Evolutionary conservation across 2,888 invertebrate genomes (phyloP).

Genomic region (Mythimna pallens): DNA sequence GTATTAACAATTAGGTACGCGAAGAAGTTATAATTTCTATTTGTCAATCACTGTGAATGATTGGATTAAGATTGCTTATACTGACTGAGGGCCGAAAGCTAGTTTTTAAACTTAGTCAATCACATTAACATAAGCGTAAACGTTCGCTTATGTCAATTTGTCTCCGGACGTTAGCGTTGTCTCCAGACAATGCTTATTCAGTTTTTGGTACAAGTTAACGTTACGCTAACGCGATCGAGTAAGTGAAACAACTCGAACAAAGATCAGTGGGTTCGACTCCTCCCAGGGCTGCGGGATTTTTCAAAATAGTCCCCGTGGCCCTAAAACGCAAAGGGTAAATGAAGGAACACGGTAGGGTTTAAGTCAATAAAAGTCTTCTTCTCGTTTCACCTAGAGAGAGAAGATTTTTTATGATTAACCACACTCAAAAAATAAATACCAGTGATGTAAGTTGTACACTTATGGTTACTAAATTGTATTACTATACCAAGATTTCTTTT

Average conservation of each 20-base stretch:
- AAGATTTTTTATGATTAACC: too few species aligned
- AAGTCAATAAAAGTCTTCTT: too few species aligned
- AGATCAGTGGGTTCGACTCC: too few species aligned
- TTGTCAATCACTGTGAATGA: constrained; percentile 45
- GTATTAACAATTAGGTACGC: constrained; percentile 60
- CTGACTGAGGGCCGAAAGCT: background rate
- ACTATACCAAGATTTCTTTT: background rate
- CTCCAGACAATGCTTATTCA: too few species aligned
- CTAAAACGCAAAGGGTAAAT: too few species aligned
- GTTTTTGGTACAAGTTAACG: background rate
- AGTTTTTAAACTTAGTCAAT: too few species aligned
- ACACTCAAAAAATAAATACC: background rate
- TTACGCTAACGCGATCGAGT: too few species aligned
- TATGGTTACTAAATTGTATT: background rate
- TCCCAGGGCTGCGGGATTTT: too few species aligned
- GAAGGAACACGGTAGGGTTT: too few species aligned
- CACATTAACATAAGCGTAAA: background rate
- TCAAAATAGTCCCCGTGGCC: too few species aligned
- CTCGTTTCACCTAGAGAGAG: too few species aligned
- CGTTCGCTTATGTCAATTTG: background rate
- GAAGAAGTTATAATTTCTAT: constrained; percentile 53
- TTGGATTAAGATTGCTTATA: constrained; percentile 2
- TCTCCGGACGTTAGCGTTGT: too few species aligned
- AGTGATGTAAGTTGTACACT: background rate
- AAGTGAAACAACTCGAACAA: background rate